Evolutionary conservation across 2,113 vertebrate species (phyloP).

Genomic region (Hippopotamus amphibius): DNA sequence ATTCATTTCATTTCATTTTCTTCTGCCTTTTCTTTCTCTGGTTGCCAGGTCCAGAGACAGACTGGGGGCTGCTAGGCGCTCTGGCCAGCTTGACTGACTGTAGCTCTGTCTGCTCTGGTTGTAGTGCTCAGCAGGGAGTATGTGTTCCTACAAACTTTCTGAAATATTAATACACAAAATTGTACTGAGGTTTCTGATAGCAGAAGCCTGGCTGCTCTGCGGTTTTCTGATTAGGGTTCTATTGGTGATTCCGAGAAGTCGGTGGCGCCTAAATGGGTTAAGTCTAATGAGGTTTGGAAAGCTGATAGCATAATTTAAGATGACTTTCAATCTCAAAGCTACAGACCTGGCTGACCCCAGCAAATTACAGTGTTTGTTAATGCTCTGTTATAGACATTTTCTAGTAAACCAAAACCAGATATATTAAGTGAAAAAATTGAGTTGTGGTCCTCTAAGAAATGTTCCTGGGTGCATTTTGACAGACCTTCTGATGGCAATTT

Average conservation of each 20-base stretch:
- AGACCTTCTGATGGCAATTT: conserved; percentile 64
- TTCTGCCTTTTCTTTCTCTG: conserved; percentile 78
- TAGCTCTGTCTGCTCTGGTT: conserved; percentile 83
- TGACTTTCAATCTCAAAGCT: conserved; percentile 84
- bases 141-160: conserved; percentile 87
- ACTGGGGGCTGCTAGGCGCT: conserved; percentile 75
- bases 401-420: conserved; percentile 85
- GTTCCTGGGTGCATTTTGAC: conserved; percentile 78
- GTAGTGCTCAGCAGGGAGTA: conserved; percentile 89
- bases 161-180: conserved; percentile 96
- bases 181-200: conserved; percentile 92
- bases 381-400: conserved; percentile 86
- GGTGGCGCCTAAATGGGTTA: conserved; percentile 92
- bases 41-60: conserved; percentile 81
- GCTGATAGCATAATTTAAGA: conserved; percentile 92
- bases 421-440: conserved; percentile 90
- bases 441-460: conserved; percentile 84
- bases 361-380: conserved; percentile 89
- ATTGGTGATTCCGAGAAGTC: conserved; percentile 93
- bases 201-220: conserved; percentile 90
- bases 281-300: conserved; percentile 94
- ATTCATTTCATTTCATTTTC: conserved; percentile 87
- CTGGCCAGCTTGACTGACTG: conserved; percentile 66
- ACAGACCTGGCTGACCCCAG: conserved; percentile 85
- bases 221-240: conserved; percentile 91